phyloP scores from a whole-genome alignment of 2,113 vertebrate species.

The Brachyistius frenatus region DNA sequence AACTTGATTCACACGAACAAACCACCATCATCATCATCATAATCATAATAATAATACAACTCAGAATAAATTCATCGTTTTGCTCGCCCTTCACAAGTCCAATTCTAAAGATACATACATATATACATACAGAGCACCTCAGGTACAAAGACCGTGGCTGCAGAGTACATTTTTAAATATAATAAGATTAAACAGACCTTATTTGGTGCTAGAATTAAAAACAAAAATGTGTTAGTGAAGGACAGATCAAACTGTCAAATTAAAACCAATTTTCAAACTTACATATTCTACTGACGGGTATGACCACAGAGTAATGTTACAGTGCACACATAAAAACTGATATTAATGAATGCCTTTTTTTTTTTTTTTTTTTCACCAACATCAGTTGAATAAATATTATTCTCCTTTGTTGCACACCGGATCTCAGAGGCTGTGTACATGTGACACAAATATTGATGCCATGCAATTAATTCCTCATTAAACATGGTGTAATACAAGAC shows the following conservation, averaged over 20 bases:
- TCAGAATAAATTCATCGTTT: neutral
- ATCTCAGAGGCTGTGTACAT: neutral
- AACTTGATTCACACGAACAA: neutral
- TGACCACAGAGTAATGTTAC: neutral
- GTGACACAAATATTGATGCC: conserved; percentile 8
- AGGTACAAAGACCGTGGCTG: neutral
- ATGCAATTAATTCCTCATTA: conserved; percentile 15
- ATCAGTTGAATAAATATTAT: no score
- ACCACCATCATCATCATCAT: neutral
- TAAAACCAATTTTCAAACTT: no score
- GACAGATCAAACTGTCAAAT: no score
- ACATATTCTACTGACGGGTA: neutral
- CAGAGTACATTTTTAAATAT: neutral
- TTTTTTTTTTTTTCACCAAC: no score
- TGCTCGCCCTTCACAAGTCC: neutral
- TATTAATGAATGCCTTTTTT: neutral
- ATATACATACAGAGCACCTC: neutral
- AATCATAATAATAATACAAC: neutral
- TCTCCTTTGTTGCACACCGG: no score
- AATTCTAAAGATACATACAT: neutral
- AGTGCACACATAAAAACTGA: neutral
- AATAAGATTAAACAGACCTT: no score
- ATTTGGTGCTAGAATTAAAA: no score
- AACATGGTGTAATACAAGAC: neutral
- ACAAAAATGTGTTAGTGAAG: no score